Percentiles rank a stretch among this genome's conserved stretches.
Evolutionary conservation across 2,797 vertebrate species (phyloP).

Genomic region (Anas bernieri): DNA sequence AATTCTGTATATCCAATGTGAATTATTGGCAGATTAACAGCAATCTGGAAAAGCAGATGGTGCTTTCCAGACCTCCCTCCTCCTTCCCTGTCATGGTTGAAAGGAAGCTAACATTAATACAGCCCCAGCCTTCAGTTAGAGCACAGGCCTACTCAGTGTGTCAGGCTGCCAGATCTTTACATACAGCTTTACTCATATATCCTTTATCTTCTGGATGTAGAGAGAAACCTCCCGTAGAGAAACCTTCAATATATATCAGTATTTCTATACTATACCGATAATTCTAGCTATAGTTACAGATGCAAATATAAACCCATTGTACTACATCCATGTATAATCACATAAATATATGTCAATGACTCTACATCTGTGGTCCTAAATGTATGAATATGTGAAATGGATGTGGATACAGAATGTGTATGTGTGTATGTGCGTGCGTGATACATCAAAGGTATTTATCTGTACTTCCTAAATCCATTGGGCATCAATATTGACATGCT

Average conservation of each 20-base stretch:
- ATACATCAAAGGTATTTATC: background rate
- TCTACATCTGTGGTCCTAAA: background rate
- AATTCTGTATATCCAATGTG: slow-evolving; percentile 68
- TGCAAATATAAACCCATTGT: background rate
- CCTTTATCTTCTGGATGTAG: slow-evolving; percentile 19
- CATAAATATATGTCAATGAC: background rate
- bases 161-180: slow-evolving; percentile 47
- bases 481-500: background rate
- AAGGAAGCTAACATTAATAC: slow-evolving; percentile 66
- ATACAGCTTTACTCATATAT: slow-evolving; percentile 1
- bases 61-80: slow-evolving; percentile 70
- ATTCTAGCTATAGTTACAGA: background rate
- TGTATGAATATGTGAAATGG: background rate
- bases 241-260: background rate
- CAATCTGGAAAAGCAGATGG: slow-evolving; percentile 75
- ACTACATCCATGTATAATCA: background rate
- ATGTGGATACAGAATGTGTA: background rate
- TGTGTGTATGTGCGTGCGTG: background rate
- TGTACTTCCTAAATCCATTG: background rate
- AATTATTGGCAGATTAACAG: slow-evolving; percentile 74
- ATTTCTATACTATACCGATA: background rate
- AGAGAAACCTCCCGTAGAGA: background rate
- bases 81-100: slow-evolving; percentile 69
- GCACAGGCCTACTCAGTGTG: slow-evolving; percentile 37
- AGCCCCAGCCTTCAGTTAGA: slow-evolving; percentile 54